Evolutionary conservation across 2,797 vertebrate species (phyloP).

Genomic region (Percopsis omiscomaycus): DNA sequence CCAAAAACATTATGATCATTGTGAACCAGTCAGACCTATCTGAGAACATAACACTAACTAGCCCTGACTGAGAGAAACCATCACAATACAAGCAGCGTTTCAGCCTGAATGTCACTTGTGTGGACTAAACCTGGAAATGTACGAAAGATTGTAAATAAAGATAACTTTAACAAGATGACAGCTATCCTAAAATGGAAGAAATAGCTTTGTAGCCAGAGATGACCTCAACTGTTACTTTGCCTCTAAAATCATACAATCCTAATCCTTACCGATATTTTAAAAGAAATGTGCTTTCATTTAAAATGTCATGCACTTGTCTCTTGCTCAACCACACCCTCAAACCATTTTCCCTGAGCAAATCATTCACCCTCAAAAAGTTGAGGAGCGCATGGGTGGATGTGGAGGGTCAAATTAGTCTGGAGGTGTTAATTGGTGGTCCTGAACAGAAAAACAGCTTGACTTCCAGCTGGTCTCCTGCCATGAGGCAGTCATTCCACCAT

Average conservation of each 20-base stretch:
- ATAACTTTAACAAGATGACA: conserved; percentile 7
- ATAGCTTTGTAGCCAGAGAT: background rate
- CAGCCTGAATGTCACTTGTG: conserved; percentile 15
- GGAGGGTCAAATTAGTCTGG: no score
- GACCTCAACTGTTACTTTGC: background rate
- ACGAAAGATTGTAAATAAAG: conserved; percentile 4
- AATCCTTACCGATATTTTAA: conserved; percentile 4
- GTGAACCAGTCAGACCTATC: conserved; percentile 47
- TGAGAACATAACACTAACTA: conserved; percentile 33
- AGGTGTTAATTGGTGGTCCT: no score
- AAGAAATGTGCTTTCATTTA: no score
- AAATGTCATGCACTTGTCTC: no score
- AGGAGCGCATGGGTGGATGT: no score
- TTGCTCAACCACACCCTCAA: no score
- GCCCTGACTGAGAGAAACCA: conserved; percentile 27
- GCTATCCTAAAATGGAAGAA: background rate
- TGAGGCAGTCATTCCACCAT: no score
- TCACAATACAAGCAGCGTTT: conserved; percentile 22
- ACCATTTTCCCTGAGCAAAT: no score
- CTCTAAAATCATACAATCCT: conserved; percentile 18
- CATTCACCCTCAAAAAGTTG: no score
- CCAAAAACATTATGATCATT: conserved; percentile 50
- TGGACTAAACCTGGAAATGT: background rate
- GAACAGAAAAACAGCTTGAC: no score
- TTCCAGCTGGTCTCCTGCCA: no score